Evolutionary conservation across 1,140 invertebrate species (phyloP).

Genomic region (Acarapis woodi): DNA sequence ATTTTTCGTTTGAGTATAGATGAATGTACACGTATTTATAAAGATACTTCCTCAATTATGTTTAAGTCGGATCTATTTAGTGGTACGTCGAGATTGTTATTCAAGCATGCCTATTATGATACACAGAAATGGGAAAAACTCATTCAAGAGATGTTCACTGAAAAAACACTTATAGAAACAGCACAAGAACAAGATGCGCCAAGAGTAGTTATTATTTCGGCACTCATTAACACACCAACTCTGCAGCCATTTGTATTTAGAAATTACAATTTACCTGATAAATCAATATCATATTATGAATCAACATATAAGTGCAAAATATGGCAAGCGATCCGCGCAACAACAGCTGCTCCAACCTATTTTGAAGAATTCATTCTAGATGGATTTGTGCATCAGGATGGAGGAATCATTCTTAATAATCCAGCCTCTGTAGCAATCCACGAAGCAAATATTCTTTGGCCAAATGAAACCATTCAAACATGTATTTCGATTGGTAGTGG

Average conservation of each 20-base stretch:
- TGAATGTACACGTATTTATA: constrained; percentile 33
- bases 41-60: constrained; percentile 32
- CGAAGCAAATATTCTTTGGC: constrained; percentile 58
- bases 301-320: constrained; percentile 38
- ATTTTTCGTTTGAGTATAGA: constrained; percentile 26
- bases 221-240: constrained; percentile 43
- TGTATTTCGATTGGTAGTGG: constrained; percentile 69
- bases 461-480: constrained; percentile 41
- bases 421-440: constrained; percentile 62
- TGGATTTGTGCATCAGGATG: constrained; percentile 50
- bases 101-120: constrained; percentile 68
- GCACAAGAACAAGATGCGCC: constrained; percentile 26
- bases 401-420: constrained; percentile 64
- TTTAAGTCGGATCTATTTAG: constrained; percentile 35
- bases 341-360: constrained; percentile 69
- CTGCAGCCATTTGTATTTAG: constrained; percentile 62
- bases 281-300: constrained; percentile 34
- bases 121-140: constrained; percentile 53
- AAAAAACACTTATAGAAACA: constrained; percentile 32
- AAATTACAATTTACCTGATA: constrained; percentile 49
- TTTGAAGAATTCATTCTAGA: constrained; percentile 54
- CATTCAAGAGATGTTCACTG: constrained; percentile 31
- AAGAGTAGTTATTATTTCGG: constrained; percentile 44
- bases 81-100: constrained; percentile 47
- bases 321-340: constrained; percentile 68